These are phyloP conservation scores for Helicolenus hilgendorfi DNA, from an alignment of 2,797 vertebrate genomes.

Conservation along the genomic window DNA sequence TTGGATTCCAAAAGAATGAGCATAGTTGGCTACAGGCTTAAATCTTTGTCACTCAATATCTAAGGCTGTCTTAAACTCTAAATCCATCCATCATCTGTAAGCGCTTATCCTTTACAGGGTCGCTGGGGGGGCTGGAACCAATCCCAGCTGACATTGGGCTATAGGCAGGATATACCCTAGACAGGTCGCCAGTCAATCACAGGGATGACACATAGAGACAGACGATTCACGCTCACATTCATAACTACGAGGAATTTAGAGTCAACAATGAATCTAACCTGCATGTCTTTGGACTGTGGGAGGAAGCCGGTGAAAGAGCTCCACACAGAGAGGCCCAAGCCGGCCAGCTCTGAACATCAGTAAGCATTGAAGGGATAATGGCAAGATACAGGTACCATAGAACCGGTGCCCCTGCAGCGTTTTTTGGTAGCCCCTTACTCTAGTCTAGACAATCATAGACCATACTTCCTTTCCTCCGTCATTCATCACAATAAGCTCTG, in stretches of 20 bases:
- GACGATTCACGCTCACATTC: neutral
- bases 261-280: neutral
- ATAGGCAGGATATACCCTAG: neutral
- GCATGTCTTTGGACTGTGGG: neutral
- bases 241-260: neutral
- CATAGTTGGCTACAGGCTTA: neutral
- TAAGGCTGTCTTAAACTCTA: neutral
- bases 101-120: neutral
- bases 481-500: constrained; percentile 27
- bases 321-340: neutral
- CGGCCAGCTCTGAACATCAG: neutral
- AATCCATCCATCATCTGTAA: neutral
- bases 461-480: neutral
- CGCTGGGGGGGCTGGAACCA: neutral
- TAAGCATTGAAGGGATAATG: neutral
- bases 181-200: neutral
- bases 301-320: neutral
- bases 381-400: neutral
- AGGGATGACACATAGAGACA: neutral
- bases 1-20: neutral
- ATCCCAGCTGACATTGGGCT: neutral
- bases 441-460: neutral
- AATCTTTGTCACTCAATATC: neutral
- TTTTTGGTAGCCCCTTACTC: neutral
- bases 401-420: neutral